Base-by-base conservation (phyloP, 1,140 invertebrate species). In the Pachypeltis micranthus region DNA sequence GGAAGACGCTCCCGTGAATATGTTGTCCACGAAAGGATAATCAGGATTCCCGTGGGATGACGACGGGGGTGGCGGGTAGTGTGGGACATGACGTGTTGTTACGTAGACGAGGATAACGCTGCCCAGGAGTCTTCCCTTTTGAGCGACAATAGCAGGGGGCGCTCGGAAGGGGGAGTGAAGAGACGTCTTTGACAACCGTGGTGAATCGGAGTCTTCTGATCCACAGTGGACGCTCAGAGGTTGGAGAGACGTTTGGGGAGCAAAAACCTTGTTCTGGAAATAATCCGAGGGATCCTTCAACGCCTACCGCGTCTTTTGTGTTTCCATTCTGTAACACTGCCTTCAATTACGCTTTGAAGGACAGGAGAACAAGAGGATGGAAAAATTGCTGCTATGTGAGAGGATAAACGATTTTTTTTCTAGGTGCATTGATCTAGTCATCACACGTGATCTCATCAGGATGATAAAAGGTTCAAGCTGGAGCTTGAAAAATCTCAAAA, bases 11-110 rank as follows among this genome's bases (percentile, higher is more conserved):
- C 47, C 47, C 21, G 47, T 51, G 47, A 51, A 51, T 51, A 51
- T 51, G 47, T 51, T 51, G 47, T 51, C 47, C 47, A 51, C 10
- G 47, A 51, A 51, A 51, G 47, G 47, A 51, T 51, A 51, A 51
- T 51, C 47, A 51, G 47, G 47, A 51, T 51, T 51, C 47, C 47
- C 47, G 47, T 51, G 47, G 23, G 47, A 51, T 51, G 47, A 21
- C 23, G 47, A 51, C 47, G 47, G 21, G 47, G 7, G 3, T 21
- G 47, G 21, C 12, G 19, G n/a, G n/a, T n/a, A n/a, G n/a, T n/a
- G n/a, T n/a, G 47, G 47, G 21, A 51, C 21, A 51, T 21, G 47
- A 51, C 31, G 31, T 16, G 31, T 39, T 39, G 31, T 39, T 39
- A 39, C 31, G n/a, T n/a, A n/a, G n/a, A n/a, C n/a, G n/a, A n/a